A percentile compares a stretch with the other conserved stretches of the same genome.
Conservation (phyloP, 2,888 invertebrate species). For the Graphium colonna region DNA sequence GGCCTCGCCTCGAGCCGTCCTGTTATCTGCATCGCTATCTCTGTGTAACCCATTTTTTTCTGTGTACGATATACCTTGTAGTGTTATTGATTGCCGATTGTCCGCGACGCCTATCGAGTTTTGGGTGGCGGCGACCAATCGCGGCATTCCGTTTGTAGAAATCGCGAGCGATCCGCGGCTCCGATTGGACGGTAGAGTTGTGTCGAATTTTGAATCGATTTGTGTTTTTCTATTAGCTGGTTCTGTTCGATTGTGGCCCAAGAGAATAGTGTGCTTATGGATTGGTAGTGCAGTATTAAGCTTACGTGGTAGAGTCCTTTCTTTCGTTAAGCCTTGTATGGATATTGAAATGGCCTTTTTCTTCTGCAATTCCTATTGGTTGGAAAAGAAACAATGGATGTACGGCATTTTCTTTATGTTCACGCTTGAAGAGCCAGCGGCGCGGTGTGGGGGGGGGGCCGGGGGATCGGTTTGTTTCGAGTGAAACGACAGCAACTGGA, state of each 20-base stretch:
- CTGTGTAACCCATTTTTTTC: constrained; percentile 23
- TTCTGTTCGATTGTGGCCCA: too few relatives aligned
- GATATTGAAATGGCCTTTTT: too few relatives aligned
- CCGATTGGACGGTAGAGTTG: not conserved
- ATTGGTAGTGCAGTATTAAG: too few relatives aligned
- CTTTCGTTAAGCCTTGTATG: too few relatives aligned
- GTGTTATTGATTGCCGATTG: not conserved
- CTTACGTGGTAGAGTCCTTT: too few relatives aligned
- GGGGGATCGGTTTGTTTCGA: constrained; percentile 58
- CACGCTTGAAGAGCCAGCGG: constrained; percentile 34
- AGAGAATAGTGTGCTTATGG: too few relatives aligned
- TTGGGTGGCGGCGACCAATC: not conserved
- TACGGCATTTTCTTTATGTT: constrained; percentile 28
- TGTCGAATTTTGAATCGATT: not conserved
- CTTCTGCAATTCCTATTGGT: too few relatives aligned
- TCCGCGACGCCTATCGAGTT: not conserved
- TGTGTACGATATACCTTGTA: constrained; percentile 2
- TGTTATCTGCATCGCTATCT: constrained; percentile 22
- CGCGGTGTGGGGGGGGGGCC: constrained; percentile 30
- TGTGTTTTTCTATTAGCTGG: too few relatives aligned
- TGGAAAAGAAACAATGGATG: constrained; percentile 24
- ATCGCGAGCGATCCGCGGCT: not conserved
- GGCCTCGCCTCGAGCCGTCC: constrained; percentile 28
- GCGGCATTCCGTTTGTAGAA: not conserved
- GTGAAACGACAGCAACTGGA: constrained; percentile 73